Percentiles rank a stretch among this genome's conserved stretches.
phyloP scores from a whole-genome alignment of 2,888 invertebrate genomes.

The Tetropium fuscum region DNA sequence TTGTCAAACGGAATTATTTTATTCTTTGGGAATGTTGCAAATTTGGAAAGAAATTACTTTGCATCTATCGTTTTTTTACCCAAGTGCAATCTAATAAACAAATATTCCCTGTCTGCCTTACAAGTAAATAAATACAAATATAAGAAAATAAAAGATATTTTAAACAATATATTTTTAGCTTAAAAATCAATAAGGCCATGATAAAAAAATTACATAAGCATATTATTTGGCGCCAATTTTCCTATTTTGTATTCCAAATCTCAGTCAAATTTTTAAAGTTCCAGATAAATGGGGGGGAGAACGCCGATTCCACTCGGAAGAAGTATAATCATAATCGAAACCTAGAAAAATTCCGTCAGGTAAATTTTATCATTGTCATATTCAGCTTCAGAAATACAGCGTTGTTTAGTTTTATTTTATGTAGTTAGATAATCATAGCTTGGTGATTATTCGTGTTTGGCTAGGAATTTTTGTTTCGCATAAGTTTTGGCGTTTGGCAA shows the following conservation, averaged over 20 bases:
- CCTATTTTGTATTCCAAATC: background rate
- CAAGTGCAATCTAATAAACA: no score
- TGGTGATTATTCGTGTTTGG: background rate
- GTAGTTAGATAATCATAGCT: background rate
- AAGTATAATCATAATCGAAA: background rate
- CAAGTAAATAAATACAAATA: no score
- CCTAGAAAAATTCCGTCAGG: background rate
- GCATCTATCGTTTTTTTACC: no score
- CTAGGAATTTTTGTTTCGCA: slow-evolving; percentile 1
- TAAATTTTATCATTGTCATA: background rate
- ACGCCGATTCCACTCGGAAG: background rate
- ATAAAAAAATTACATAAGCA: no score
- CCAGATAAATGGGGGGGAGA: slow-evolving; percentile 9
- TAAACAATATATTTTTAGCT: no score
- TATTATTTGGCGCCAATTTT: no score
- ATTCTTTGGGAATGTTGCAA: no score
- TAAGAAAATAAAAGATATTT: no score
- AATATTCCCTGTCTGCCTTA: no score
- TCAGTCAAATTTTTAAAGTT: slow-evolving; percentile 3
- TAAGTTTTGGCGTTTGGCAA: background rate
- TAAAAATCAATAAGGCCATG: no score
- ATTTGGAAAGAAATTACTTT: no score
- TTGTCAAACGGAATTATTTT: no score
- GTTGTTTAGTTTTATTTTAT: background rate
- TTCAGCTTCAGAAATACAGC: background rate